Base-by-base conservation (phyloP, 1,140 invertebrate species). In the Panagrolaimus sp. region DNA sequence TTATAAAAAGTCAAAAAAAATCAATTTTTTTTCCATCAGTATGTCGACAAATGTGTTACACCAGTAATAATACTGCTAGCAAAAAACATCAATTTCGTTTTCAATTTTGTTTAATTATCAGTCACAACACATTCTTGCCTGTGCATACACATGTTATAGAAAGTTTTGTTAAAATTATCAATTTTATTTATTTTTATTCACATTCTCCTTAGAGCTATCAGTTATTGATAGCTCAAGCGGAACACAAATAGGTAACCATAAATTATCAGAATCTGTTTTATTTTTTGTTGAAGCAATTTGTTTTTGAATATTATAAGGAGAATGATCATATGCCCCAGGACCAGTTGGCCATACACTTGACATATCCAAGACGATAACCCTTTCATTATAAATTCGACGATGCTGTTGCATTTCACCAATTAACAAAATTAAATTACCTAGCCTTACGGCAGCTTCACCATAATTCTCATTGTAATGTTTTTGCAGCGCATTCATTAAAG, bases 281-380 rank as follows among this genome's bases (percentile, higher is more conserved):
- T 38, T 38, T n/a, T n/a, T n/a, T n/a, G n/a, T n/a, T 38, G 31
- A 7, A 9, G 51, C 27, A 27, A 57, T 57, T 20, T n/a, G 51
- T 57, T 57, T 57, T 27, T 57, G 51, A 16, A 57, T 57, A 57
- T 27, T 25, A 27, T 57, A 57, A 11, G 51, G 51, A 0, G 51
- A 57, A 16, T 57, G 8, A 23, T 25, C 20, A 25, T 57, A 57
- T 20, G 51, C 51, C 51, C 51, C 51, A 57, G 20, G 20, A 11
- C 51, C 51, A 27, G 51, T 25, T 25, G 51, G 51, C 51, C 51
- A 57, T 25, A 57, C 51, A 57, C 51, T 57, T 27, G 51, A 57
- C 51, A 57, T 57, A 57, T 57, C 51, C 8, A 57, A 27, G 9
- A 57, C 51, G 51, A 57, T 57, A 57, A 57, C 51, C 51, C 51